Base-by-base conservation (phyloP, 2,113 vertebrate species). In the Periophthalmus modestus region DNA sequence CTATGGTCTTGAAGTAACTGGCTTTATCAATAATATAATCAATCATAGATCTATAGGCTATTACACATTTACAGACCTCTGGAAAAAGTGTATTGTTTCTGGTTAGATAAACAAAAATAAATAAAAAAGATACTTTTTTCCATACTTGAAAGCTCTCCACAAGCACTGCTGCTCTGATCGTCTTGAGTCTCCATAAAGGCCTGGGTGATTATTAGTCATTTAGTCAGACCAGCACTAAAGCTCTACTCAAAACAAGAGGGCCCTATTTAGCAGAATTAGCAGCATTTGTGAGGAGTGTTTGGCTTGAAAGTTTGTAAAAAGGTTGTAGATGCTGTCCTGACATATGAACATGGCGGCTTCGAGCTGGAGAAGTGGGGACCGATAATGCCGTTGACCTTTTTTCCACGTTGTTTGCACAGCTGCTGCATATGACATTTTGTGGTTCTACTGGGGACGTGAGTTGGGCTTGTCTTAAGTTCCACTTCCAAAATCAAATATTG, bases 261-360 rank as follows among this genome's bases (percentile, higher is more conserved):
- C 65, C 67, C n/a, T 62, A 70, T 83, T 6, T 71, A 74, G 52
- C 72, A 73, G 59, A 83, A 58, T 81, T 76, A 81, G 46, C 18
- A 63, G 52, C 63, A 19, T 52, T 68, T 46, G 61, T 71, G 61
- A 66, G 69, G 70, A 72, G 21, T 24, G 69, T 72, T 61, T 34
- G 24, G 28, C 24, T 62, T 62, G 28, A 12, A 62, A 62, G 14
- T 65, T n/a, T 65, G 16, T 39, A 19, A 65, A n/a, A 65, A 36
- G 13, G 34, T 7, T 65, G n/a, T 59, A 19, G 11, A 39, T 7
- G 59, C 15, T 62, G 14, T 62, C 24, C 15, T 19, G 18, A 59
- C n/a, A 65, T 65, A 11, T 65, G 33, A 11, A 65, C 18, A 65
- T 11, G 61, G 34, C 39, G 18, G 33, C 33, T 36, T 11, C 4